phyloP scores from a whole-genome alignment of 1,140 invertebrate genomes.

The Araneus ventricosus region DNA sequence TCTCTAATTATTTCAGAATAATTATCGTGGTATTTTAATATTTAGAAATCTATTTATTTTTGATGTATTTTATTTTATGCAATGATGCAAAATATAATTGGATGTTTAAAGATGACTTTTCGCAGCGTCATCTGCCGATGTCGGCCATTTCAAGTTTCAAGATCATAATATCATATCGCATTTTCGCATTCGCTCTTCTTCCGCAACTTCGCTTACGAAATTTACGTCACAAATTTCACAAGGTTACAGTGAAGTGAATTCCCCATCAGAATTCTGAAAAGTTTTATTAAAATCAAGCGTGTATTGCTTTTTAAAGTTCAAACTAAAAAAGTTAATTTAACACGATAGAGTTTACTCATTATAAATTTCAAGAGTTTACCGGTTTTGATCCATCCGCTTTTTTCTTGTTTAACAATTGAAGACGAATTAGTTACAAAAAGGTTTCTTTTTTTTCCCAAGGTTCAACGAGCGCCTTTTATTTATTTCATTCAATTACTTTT shows the following conservation, averaged over 20 bases:
- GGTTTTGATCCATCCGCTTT: no score
- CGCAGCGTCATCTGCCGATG: neutral
- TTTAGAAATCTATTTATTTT: neutral
- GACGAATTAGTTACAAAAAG: no score
- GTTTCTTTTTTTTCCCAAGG: no score
- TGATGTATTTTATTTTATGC: neutral
- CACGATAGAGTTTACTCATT: no score
- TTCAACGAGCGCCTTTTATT: no score
- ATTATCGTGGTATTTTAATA: neutral
- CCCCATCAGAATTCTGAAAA: no score
- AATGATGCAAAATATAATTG: constrained; percentile 27
- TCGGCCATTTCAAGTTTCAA: constrained; percentile 27
- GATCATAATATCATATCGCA: constrained; percentile 23
- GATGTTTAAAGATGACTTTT: constrained; percentile 40
- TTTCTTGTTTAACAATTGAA: no score
- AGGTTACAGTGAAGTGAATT: neutral
- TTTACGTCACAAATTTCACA: neutral
- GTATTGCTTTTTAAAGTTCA: no score
- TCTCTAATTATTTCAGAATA: constrained; percentile 13
- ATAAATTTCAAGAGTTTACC: no score
- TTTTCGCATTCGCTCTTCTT: constrained; percentile 17
- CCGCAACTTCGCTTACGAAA: neutral
- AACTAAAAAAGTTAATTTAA: no score
- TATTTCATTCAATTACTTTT: no score
- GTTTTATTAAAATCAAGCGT: no score